A percentile compares a stretch with the other conserved stretches of the same genome.
phyloP scores from a whole-genome alignment of 2,888 invertebrate species.

The Hipparchia semele region DNA sequence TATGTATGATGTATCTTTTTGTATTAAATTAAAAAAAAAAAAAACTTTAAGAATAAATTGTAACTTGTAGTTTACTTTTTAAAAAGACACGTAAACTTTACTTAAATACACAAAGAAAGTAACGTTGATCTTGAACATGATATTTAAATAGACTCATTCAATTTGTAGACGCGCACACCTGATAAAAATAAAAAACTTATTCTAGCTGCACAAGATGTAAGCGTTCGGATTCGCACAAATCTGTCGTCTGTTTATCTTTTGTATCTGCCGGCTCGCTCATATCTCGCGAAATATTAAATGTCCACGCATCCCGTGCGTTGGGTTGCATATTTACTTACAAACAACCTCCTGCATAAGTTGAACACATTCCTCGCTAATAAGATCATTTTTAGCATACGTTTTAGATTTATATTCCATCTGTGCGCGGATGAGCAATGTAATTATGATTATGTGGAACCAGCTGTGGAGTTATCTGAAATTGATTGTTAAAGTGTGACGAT shows the following conservation, averaged over 20 bases:
- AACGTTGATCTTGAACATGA: neutral
- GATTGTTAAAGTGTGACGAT: too few species aligned
- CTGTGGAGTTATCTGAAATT: too few species aligned
- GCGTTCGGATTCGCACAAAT: slow-evolving; percentile 50
- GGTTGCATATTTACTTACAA: slow-evolving; percentile 48
- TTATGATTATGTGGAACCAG: neutral
- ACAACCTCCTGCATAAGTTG: slow-evolving; percentile 10
- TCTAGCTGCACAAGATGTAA: slow-evolving; percentile 35
- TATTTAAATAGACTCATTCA: slow-evolving; percentile 16
- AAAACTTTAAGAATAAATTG: too few species aligned
- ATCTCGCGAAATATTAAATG: slow-evolving; percentile 56
- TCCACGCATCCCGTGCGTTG: slow-evolving; percentile 43
- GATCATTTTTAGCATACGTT: slow-evolving; percentile 8
- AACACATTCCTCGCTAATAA: slow-evolving; percentile 19
- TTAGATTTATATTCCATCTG: slow-evolving; percentile 3
- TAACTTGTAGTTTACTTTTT: too few species aligned
- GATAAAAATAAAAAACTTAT: slow-evolving; percentile 33
- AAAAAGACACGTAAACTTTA: neutral
- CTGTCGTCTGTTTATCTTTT: slow-evolving; percentile 50
- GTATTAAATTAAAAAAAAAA: too few species aligned
- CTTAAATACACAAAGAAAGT: neutral
- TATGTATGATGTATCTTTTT: too few species aligned
- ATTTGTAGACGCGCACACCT: neutral
- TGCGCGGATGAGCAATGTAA: too few species aligned
- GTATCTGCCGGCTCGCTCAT: slow-evolving; percentile 47